Evolutionary conservation across 64 coral and sea anemone species (phyloP).

Genomic region (Pachyseris speciosa): DNA sequence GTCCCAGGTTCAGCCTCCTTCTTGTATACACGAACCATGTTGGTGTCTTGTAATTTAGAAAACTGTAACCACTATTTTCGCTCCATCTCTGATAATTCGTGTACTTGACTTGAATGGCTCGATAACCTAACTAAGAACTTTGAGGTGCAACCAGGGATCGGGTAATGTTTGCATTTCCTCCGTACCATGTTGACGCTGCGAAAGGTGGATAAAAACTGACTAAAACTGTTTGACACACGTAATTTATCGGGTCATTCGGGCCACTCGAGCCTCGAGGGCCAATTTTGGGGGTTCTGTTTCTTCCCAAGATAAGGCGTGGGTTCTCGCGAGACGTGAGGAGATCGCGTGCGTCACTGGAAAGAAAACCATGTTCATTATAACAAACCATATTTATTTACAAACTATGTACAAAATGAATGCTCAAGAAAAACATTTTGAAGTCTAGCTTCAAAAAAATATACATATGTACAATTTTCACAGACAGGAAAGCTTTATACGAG

Average conservation of each 20-base stretch:
- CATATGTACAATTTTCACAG: too few species aligned
- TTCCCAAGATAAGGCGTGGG: neutral
- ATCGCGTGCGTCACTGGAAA: too few species aligned
- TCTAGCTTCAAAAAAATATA: too few species aligned
- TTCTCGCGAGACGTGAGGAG: too few species aligned
- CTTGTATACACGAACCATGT: neutral
- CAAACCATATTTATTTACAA: too few species aligned
- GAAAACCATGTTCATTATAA: too few species aligned
- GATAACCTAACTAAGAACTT: neutral
- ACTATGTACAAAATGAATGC: too few species aligned
- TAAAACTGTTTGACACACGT: neutral
- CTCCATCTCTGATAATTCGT: slow-evolving; percentile 19
- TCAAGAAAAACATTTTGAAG: too few species aligned
- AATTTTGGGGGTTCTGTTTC: neutral
- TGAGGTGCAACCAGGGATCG: neutral
- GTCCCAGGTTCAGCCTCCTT: neutral
- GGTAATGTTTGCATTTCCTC: neutral
- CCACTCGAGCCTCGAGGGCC: too few species aligned
- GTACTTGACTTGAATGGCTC: slow-evolving; percentile 30
- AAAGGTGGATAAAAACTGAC: neutral
- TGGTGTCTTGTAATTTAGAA: slow-evolving; percentile 25
- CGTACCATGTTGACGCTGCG: neutral
- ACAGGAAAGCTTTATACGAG: too few species aligned
- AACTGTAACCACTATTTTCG: slow-evolving; percentile 18
- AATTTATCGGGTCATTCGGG: too few species aligned